phyloP scores from a whole-genome alignment of 2,797 vertebrate species.

The Microhierax caerulescens region DNA sequence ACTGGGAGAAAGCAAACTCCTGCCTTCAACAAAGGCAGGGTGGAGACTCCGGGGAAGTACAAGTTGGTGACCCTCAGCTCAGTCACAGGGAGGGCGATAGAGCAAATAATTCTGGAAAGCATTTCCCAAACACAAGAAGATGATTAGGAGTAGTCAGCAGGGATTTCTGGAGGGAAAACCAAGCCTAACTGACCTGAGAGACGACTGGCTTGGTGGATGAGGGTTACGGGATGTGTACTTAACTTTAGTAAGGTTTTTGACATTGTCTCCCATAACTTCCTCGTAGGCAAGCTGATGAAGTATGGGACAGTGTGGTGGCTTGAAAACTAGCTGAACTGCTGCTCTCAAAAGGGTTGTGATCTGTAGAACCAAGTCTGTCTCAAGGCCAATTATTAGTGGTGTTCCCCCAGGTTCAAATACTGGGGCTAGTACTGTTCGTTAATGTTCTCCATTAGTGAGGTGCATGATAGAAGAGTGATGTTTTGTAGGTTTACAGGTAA shows the following conservation, averaged over 20 bases:
- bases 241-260: not conserved
- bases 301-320: not conserved
- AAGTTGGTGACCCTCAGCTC: not conserved
- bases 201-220: not conserved
- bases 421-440: not conserved
- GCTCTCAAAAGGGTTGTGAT: not conserved
- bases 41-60: not conserved
- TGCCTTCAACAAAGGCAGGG: not conserved
- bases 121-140: not conserved
- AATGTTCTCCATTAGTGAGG: not conserved
- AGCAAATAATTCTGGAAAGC: not conserved
- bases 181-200: not conserved
- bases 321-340: not conserved
- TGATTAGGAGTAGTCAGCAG: not conserved
- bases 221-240: not conserved
- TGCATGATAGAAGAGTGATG: not conserved
- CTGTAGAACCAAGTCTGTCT: not conserved
- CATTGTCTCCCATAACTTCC: not conserved
- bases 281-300: not conserved
- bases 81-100: not conserved
- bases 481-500: not conserved
- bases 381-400: not conserved
- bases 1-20: not conserved
- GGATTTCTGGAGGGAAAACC: not conserved
- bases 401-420: not conserved